Conservation (phyloP, 92 coral and sea anemone genomes). For the Palythoa caribaeorum region DNA sequence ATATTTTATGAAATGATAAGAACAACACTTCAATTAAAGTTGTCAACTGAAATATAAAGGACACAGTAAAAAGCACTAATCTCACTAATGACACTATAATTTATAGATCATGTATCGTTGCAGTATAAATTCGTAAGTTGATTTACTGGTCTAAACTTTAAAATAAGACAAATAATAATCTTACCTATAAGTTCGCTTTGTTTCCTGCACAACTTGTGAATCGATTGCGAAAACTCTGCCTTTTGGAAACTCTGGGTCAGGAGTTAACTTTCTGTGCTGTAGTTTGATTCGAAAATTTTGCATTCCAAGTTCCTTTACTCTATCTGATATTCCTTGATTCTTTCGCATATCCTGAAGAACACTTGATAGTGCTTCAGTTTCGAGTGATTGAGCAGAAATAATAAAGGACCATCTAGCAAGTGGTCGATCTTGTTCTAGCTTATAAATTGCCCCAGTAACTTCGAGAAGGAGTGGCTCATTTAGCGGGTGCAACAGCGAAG, state of each 20-base stretch:
- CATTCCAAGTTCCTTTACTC: slow-evolving; percentile 52
- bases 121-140: slow-evolving; percentile 40
- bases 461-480: slow-evolving; percentile 51
- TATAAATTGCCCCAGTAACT: slow-evolving; percentile 55
- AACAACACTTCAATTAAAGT: slow-evolving; percentile 49
- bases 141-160: slow-evolving; percentile 41
- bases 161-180: slow-evolving; percentile 44
- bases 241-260: slow-evolving; percentile 54
- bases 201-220: slow-evolving; percentile 44
- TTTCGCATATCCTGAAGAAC: slow-evolving; percentile 54
- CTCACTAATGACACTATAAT: slow-evolving; percentile 43
- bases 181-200: slow-evolving; percentile 42
- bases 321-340: slow-evolving; percentile 53
- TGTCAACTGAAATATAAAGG: slow-evolving; percentile 46
- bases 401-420: slow-evolving; percentile 51
- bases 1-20: slow-evolving; percentile 45
- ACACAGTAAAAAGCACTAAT: slow-evolving; percentile 40
- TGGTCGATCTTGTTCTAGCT: slow-evolving; percentile 52
- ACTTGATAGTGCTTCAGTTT: slow-evolving; percentile 49
- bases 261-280: slow-evolving; percentile 55
- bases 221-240: slow-evolving; percentile 53
- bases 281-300: slow-evolving; percentile 39
- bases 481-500: slow-evolving; percentile 50
- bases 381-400: slow-evolving; percentile 53
- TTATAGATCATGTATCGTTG: slow-evolving; percentile 42